phyloP scores from a whole-genome alignment of 1,140 invertebrate species.

The Leptoteleia sp. region DNA sequence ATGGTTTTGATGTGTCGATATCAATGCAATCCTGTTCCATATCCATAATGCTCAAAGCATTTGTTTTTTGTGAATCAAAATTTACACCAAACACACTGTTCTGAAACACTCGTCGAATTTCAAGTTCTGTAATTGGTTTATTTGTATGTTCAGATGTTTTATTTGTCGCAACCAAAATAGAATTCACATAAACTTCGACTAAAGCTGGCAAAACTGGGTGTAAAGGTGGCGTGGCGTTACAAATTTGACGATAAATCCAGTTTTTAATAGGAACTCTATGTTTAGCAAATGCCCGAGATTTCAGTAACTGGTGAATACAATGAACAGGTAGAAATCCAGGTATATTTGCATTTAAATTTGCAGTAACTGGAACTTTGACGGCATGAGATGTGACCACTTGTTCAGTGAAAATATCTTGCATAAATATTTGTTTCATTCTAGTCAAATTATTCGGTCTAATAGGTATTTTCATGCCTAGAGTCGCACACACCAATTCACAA shows the following conservation, averaged over 20 bases:
- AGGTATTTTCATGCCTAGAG: constrained; percentile 96
- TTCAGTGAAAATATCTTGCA: constrained; percentile 98
- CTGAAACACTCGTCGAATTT: constrained; percentile 93
- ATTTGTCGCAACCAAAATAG: constrained; percentile 90
- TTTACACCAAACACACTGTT: constrained; percentile 87
- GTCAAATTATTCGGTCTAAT: constrained; percentile 95
- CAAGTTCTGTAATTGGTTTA: constrained; percentile 94
- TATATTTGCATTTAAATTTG: constrained; percentile 92
- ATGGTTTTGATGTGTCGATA: constrained; percentile 84
- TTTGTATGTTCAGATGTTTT: constrained; percentile 90
- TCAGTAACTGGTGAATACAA: constrained; percentile 97
- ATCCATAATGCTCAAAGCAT: constrained; percentile 77
- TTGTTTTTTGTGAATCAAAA: constrained; percentile 83
- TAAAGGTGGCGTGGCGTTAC: constrained; percentile 90
- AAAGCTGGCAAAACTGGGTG: constrained; percentile 96
- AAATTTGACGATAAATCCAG: constrained; percentile 97
- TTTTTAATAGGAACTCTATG: constrained; percentile 96
- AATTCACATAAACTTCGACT: constrained; percentile 97
- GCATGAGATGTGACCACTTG: constrained; percentile 98
- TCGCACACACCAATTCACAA: constrained; percentile 95
- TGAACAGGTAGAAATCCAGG: constrained; percentile 97
- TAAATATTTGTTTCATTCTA: constrained; percentile 96
- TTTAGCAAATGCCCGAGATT: constrained; percentile 97
- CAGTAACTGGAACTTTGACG: constrained; percentile 96
- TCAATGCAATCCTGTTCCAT: constrained; percentile 83